Evolutionary conservation across 2,888 invertebrate genomes (phyloP), one percentile per base, ranked within the genome.

Genomic region (Caenorhabditis sp.): DNA sequence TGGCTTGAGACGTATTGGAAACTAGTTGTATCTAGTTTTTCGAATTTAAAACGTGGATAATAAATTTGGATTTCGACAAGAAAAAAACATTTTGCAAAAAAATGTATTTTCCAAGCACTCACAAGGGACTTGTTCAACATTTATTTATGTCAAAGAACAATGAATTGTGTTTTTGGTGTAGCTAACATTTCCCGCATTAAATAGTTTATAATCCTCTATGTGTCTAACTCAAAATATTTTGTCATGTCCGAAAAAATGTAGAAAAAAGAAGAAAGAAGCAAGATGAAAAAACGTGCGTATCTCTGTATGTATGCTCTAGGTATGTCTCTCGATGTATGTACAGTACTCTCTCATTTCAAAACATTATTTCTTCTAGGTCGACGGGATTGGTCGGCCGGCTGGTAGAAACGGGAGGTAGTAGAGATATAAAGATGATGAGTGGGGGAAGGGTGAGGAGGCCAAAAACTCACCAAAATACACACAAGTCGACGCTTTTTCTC

Each of bases 381-480:
- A 31, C 31, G 31, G 31, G 31, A 43, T 43, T 43, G 43, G 43
- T 14, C 17, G 43, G 17, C 12, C 14, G 43, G 43, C 14, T 17
- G 43, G 43, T 43, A 12, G 43, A 43, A 51, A 51, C 21, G 23
- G 21, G 51, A 21, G 19, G 51, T 23, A 17, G 51, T 23, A 51
- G 51, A 51, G 23, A 23, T 23, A 51, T 23, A 51, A 51, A 51
- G 51, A 51, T 23, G 51, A 51, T 51, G 51, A 43, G 43, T 17
- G 12, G 43, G 43, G 17, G 43, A 17, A 43, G 43, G 43, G 43
- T 43, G 43, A 43, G 43, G 43, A 43, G 43, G 43, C 43, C 43
- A 43, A 43, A 43, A 43, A 43, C 43, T 43, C 43, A 43, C 43
- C 71, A 66, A 66, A 71, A 49, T 63, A 66, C 37, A 37, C 19